phyloP scores from a whole-genome alignment of 2,113 vertebrate species.

The Sebastes fasciatus region DNA sequence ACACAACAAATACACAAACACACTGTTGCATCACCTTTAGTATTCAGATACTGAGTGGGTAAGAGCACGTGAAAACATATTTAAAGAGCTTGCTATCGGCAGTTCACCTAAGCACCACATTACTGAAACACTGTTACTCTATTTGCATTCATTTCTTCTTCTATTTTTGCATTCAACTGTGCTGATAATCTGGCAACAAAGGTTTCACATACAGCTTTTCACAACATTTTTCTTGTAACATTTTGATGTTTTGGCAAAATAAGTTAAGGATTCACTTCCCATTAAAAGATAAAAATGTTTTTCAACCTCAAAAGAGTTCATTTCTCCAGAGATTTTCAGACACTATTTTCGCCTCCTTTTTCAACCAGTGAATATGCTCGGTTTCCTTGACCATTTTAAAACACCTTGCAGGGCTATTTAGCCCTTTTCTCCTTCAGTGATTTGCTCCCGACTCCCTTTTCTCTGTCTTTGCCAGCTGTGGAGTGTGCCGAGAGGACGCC shows the following conservation, averaged over 20 bases:
- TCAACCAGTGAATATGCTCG: background rate
- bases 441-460: constrained; percentile 34
- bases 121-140: constrained; percentile 33
- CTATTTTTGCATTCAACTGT: constrained; percentile 19
- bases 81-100: constrained; percentile 28
- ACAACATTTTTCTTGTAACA: constrained; percentile 8
- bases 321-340: constrained; percentile 2
- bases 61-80: constrained; percentile 18
- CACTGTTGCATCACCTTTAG: constrained; percentile 31
- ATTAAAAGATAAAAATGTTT: constrained; percentile 15
- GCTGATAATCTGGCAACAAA: constrained; percentile 7
- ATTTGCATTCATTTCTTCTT: constrained; percentile 19
- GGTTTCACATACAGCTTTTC: constrained; percentile 36
- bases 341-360: background rate
- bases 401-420: constrained; percentile 10
- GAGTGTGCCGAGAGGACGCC: constrained; percentile 33
- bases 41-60: constrained; percentile 27
- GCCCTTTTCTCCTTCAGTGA: constrained; percentile 20
- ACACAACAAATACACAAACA: constrained; percentile 30
- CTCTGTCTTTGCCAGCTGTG: constrained; percentile 39
- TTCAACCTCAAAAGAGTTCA: constrained; percentile 32
- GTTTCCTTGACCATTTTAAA: constrained; percentile 11
- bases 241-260: constrained; percentile 54
- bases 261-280: constrained; percentile 43
- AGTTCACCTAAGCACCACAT: constrained; percentile 26